phyloP scores from a whole-genome alignment of 64 coral and sea anemone genomes.

The Exaiptasia diaphana region DNA sequence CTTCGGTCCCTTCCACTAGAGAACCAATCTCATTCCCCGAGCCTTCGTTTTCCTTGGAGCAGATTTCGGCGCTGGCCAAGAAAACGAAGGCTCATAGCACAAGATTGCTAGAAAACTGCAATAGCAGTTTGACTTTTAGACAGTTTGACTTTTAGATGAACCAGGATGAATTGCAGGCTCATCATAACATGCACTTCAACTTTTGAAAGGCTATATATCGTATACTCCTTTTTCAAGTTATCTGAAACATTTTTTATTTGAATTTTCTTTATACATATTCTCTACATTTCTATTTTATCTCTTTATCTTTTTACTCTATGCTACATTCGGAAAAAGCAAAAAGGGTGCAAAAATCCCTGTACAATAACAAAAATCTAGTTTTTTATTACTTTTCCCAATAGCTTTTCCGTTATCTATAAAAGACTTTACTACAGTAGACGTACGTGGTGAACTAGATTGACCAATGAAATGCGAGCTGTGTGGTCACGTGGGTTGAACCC shows the following conservation, averaged over 20 bases:
- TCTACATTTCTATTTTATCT: slow-evolving; percentile 20
- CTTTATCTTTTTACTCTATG: background rate
- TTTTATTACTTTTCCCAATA: too few relatives aligned
- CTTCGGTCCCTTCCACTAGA: too few relatives aligned
- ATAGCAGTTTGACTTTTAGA: too few relatives aligned
- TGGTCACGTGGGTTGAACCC: slow-evolving; percentile 1
- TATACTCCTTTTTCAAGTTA: background rate
- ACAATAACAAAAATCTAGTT: slow-evolving; percentile 22
- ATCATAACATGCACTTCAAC: too few relatives aligned
- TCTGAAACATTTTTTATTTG: background rate
- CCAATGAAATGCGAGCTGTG: slow-evolving; percentile 6
- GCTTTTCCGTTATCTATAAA: background rate
- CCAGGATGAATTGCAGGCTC: too few relatives aligned
- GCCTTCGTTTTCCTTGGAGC: too few relatives aligned
- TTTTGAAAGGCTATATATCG: background rate
- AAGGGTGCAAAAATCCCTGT: slow-evolving; percentile 15
- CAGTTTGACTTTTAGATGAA: too few relatives aligned
- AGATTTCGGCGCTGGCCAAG: too few relatives aligned
- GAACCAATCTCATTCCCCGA: too few relatives aligned
- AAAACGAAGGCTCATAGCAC: too few relatives aligned
- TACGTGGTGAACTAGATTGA: slow-evolving; percentile 22
- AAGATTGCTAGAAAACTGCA: too few relatives aligned
- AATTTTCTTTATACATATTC: background rate
- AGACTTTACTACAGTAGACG: slow-evolving; percentile 7
- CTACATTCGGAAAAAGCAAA: background rate